Percentiles rank a stretch among this genome's conserved stretches.
Conservation (phyloP, 2,888 invertebrate species). For the Tenthredo mesomela region DNA sequence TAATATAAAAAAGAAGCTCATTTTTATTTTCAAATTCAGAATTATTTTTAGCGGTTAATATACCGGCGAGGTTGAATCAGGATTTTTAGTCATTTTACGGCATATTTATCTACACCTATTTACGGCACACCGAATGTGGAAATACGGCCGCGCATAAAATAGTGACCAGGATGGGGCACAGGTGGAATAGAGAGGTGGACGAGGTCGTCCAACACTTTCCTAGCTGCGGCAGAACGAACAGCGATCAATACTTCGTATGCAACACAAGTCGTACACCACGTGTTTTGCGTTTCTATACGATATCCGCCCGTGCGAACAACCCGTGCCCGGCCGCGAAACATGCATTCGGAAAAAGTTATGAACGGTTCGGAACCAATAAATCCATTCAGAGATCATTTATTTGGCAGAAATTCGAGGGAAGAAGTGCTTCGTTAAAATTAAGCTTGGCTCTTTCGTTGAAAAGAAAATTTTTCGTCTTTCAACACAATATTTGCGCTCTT, state of each 20-base stretch:
- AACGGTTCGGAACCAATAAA: neutral
- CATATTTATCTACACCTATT: constrained; percentile 21
- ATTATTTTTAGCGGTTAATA: neutral
- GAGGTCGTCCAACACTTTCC: constrained; percentile 49
- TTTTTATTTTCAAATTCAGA: neutral
- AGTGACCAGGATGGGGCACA: constrained; percentile 48
- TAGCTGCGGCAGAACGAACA: constrained; percentile 60
- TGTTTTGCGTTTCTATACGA: constrained; percentile 53
- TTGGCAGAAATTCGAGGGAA: neutral
- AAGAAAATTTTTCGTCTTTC: neutral
- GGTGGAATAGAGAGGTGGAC: constrained; percentile 44
- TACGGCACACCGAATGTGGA: neutral
- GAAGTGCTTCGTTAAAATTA: neutral
- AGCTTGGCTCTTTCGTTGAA: neutral
- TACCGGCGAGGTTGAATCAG: neutral
- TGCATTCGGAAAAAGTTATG: neutral
- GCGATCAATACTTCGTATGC: constrained; percentile 71
- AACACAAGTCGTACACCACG: constrained; percentile 58
- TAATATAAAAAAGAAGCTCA: neutral
- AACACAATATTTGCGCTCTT: no score
- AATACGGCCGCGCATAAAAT: constrained; percentile 11
- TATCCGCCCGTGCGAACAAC: constrained; percentile 7
- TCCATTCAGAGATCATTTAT: neutral
- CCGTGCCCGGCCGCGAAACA: constrained; percentile 9
- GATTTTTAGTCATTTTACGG: neutral